A percentile compares a stretch with the other conserved stretches of the same genome.
Evolutionary conservation across 2,888 invertebrate genomes (phyloP).

Genomic region (Hartigia nigra): DNA sequence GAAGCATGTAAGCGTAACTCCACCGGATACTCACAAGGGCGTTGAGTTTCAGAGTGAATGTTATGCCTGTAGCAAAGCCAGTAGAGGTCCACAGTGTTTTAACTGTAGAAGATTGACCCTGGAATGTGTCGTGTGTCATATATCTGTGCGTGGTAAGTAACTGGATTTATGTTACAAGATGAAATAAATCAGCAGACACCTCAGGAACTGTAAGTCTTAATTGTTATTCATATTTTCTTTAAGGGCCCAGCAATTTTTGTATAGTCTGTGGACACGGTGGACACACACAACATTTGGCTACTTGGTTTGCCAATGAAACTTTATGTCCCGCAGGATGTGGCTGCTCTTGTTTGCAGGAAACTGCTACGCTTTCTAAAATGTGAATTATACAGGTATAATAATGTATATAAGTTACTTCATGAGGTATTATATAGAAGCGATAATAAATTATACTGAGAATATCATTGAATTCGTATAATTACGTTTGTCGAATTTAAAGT

Average conservation of each 20-base stretch:
- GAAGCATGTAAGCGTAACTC: conserved; percentile 70
- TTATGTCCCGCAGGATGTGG: conserved; percentile 94
- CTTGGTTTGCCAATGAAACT: conserved; percentile 83
- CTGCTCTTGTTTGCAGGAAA: conserved; percentile 85
- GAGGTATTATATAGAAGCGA: background rate
- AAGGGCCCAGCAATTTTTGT: conserved; percentile 83
- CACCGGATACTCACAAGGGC: conserved; percentile 70
- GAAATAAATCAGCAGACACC: too few species aligned
- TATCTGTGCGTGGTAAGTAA: conserved; percentile 80
- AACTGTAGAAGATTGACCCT: conserved; percentile 80
- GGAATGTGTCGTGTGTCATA: conserved; percentile 86
- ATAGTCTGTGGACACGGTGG: conserved; percentile 94
- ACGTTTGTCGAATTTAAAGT: conserved; percentile 3
- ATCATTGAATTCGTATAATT: conserved; percentile 2
- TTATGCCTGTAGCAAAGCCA: conserved; percentile 74
- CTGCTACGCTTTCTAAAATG: conserved; percentile 68
- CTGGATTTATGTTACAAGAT: too few species aligned
- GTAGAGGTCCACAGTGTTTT: conserved; percentile 77
- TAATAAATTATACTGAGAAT: conserved; percentile 1
- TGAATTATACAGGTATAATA: conserved; percentile 40
- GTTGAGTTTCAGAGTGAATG: conserved; percentile 83
- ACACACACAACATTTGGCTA: conserved; percentile 84
- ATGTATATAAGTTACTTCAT: conserved; percentile 30
- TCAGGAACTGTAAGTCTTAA: background rate
- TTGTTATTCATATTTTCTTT: conserved; percentile 19